Base-by-base conservation (phyloP, 1,140 invertebrate genomes). In the Holcopasites calliopsidis region DNA sequence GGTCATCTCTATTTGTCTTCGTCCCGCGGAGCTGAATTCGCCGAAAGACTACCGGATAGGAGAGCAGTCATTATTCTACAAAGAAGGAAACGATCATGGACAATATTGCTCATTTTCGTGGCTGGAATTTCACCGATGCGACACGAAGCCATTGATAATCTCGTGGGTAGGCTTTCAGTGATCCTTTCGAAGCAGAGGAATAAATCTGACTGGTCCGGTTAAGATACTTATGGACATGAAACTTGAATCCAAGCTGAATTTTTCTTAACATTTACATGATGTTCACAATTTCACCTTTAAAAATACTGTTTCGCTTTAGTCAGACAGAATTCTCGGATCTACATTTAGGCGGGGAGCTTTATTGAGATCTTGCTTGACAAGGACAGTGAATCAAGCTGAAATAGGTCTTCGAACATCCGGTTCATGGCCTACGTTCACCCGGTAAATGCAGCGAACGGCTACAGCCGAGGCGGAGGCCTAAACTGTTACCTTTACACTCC, bases 1-100 rank as follows among this genome's bases (percentile, higher is more conserved):
- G 79, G 71, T 85, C 84, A 80, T 74, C 71, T 50, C 49, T 38
- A 74, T 73, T 77, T 60, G 65, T 70, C 58, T 80, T 57, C 33
- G 52, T 49, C 10, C 81, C 55, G 18, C 69, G 49, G 40, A 44
- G 35, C 60, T 42, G 52, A 58, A 74, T 80, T 76, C 49, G 47
- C 33, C 47, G 31, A 18, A 21, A 69, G 10, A 4, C 16, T 47
- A 61, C 23, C 35, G 13, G n/a, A 61, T 23, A 21, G 23, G 11
- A 38, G 0, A 31, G 8, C 10, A 3, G 10, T 33, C 31, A 10
- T n/a, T n/a, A 16, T 54, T 7, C 16, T n/a, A n/a, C 2, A 16
- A 7, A 31, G 16, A 50, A 21, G 1, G 11, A 6, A 5, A 35
- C 23, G 50, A 64, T 64, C 1, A 61, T 13, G 21, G 40, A 44